Evolutionary conservation across 2,797 vertebrate species (phyloP).

Genomic region (Melanotaenia nigrans): DNA sequence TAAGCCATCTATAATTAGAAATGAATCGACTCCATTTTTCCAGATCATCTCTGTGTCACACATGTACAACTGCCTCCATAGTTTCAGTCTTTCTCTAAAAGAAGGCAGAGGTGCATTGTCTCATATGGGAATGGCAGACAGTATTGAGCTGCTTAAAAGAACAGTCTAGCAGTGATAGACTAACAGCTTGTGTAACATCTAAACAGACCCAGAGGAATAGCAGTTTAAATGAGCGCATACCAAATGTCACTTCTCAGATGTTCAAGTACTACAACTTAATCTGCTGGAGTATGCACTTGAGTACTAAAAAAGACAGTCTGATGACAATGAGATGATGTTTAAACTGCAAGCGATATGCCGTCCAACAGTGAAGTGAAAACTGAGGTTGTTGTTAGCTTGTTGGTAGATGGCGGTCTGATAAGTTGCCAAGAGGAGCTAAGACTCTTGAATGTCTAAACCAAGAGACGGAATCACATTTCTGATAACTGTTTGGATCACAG

Average conservation of each 20-base stretch:
- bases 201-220: conserved; percentile 26
- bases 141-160: conserved; percentile 33
- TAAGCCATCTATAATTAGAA: background rate
- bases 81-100: conserved; percentile 13
- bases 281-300: background rate
- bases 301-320: background rate
- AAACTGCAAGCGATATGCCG: background rate
- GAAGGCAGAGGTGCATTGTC: conserved; percentile 9
- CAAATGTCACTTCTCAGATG: conserved; percentile 25
- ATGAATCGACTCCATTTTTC: background rate
- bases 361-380: background rate
- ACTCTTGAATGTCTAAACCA: background rate
- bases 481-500: conserved; percentile 8
- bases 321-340: conserved; percentile 4
- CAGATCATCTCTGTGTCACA: too few relatives aligned
- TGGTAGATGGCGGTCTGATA: conserved; percentile 9
- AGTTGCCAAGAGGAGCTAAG: background rate
- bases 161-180: conserved; percentile 22
- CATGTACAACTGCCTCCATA: background rate
- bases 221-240: conserved; percentile 32
- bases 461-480: background rate
- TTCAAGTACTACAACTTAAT: conserved; percentile 15
- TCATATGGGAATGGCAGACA: conserved; percentile 13
- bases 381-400: conserved; percentile 19
- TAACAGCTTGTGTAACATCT: conserved; percentile 37